Evolutionary conservation across 2,888 invertebrate genomes (phyloP).

Genomic region (Lepidocyrtoides sp.): DNA sequence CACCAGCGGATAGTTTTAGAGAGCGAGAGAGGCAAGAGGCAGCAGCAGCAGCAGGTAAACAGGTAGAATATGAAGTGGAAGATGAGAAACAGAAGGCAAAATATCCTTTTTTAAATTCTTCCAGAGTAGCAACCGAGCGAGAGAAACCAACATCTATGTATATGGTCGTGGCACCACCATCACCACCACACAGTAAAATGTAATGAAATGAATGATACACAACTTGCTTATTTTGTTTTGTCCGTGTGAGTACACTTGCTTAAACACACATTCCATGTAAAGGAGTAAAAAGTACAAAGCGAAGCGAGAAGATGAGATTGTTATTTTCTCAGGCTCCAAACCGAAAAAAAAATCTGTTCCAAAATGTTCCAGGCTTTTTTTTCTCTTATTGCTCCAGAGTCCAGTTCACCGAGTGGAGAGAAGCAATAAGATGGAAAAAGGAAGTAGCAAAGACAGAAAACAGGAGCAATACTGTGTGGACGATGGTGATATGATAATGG

Average conservation of each 20-base stretch:
- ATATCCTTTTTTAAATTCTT: conserved; percentile 70
- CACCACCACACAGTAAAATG: too few species aligned
- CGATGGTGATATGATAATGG: conserved; percentile 5
- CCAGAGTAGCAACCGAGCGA: conserved; percentile 59
- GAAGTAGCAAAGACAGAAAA: conserved; percentile 13
- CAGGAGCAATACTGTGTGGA: background rate
- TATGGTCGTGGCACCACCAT: conserved; percentile 9
- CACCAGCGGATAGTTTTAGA: background rate
- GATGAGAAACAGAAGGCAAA: conserved; percentile 46
- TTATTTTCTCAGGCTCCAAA: conserved; percentile 49
- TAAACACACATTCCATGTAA: conserved; percentile 1
- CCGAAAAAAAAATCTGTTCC: conserved; percentile 42
- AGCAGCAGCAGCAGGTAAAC: conserved; percentile 66
- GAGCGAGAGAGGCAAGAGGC: background rate
- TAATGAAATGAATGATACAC: conserved; percentile 69
- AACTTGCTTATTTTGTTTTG: conserved; percentile 37
- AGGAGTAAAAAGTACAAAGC: conserved; percentile 24
- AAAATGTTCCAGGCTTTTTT: conserved; percentile 23
- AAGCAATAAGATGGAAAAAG: background rate
- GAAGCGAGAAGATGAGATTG: conserved; percentile 47
- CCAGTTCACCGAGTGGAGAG: background rate
- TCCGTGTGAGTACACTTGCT: conserved; percentile 42
- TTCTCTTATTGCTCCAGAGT: conserved; percentile 53
- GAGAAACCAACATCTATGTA: conserved; percentile 30
- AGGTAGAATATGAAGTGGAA: conserved; percentile 52